phyloP scores from a whole-genome alignment of 2,888 invertebrate genomes.

The Drosophila melanocephala region DNA sequence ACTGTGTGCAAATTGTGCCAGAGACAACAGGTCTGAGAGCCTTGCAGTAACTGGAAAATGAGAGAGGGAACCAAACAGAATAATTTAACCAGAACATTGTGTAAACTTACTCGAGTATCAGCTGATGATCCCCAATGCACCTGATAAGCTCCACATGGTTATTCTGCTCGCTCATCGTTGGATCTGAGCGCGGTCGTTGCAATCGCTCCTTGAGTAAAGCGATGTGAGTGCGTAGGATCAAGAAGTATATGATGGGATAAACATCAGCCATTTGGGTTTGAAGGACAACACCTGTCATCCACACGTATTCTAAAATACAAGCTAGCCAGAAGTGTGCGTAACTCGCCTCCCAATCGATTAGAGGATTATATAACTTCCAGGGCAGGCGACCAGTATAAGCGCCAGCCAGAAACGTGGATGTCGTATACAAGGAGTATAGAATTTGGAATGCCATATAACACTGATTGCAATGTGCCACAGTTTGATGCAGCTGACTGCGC shows the following conservation, averaged over 20 bases:
- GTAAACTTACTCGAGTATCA: conserved; percentile 51
- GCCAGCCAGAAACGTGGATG: conserved; percentile 29
- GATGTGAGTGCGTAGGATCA: conserved; percentile 45
- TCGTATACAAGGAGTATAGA: conserved; percentile 30
- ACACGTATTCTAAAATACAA: conserved; percentile 16
- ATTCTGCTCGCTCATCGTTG: conserved; percentile 10
- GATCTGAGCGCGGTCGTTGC: conserved; percentile 38
- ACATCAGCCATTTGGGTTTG: conserved; percentile 50
- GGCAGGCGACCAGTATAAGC: conserved; percentile 32
- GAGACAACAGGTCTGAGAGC: conserved; percentile 51
- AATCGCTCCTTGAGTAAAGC: conserved; percentile 41
- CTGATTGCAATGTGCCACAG: conserved; percentile 35
- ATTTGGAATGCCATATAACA: conserved; percentile 26
- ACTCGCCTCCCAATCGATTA: conserved; percentile 34
- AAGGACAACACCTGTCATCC: conserved; percentile 41
- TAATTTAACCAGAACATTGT: background rate
- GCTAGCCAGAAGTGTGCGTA: conserved; percentile 33
- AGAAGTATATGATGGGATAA: conserved; percentile 51
- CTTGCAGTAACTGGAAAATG: conserved; percentile 47
- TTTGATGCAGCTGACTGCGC: conserved; percentile 23
- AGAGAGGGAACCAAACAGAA: background rate
- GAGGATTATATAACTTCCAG: conserved; percentile 53
- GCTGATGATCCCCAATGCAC: conserved; percentile 53
- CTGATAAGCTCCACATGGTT: conserved; percentile 48
- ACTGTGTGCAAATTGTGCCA: conserved; percentile 60